Conservation (phyloP, 35 echinoderm and acorn worm species). For the Ophioderma brevispina region DNA sequence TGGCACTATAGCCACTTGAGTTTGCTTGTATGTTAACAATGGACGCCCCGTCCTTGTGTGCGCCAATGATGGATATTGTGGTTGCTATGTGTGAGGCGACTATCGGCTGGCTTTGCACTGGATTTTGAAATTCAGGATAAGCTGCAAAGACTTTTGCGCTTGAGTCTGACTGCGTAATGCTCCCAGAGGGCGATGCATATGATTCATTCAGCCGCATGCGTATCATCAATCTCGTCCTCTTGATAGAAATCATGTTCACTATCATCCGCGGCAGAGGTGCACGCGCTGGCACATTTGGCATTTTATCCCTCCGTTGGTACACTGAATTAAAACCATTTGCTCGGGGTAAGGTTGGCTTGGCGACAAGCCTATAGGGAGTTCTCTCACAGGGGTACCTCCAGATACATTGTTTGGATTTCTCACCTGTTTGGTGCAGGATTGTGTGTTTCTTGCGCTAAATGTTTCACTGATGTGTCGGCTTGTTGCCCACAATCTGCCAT, state of each 20-base stretch:
- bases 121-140: background rate
- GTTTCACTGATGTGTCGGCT: background rate
- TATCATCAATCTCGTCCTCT: conserved; percentile 9
- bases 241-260: background rate
- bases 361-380: background rate
- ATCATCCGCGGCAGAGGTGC: background rate
- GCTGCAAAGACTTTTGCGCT: background rate
- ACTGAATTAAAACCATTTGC: background rate
- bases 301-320: background rate
- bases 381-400: background rate
- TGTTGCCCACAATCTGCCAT: background rate
- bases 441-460: background rate
- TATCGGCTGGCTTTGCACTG: background rate
- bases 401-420: background rate
- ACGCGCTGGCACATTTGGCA: background rate
- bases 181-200: background rate
- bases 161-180: background rate
- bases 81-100: background rate
- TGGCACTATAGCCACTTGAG: background rate
- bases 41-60: background rate
- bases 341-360: background rate
- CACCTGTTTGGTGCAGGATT: background rate
- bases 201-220: conserved; percentile 1
- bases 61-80: background rate
- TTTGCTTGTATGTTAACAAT: background rate